Conservation (phyloP, 2,113 vertebrate species). For the Rynchops niger region DNA sequence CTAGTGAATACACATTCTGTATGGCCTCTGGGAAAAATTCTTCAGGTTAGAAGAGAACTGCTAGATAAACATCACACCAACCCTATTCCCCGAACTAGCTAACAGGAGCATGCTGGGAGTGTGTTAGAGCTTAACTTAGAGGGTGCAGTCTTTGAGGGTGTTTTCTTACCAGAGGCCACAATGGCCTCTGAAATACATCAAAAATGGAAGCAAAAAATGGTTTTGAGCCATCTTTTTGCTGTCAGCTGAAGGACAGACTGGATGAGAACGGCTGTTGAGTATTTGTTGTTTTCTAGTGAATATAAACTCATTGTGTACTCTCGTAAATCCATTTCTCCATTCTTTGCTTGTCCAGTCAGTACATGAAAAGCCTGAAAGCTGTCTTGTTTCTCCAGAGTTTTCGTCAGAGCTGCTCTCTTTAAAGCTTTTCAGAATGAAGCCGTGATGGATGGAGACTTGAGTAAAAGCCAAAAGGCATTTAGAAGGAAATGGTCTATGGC, state of each 20-base stretch:
- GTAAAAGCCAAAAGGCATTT: constrained; percentile 30
- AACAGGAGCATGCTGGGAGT: background rate
- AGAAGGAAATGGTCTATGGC: constrained; percentile 2
- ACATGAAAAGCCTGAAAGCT: background rate
- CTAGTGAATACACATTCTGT: background rate
- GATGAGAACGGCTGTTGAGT: background rate
- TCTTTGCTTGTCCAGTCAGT: background rate
- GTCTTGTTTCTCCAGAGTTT: background rate
- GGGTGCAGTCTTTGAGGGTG: background rate
- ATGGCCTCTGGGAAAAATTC: background rate
- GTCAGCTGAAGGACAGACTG: background rate
- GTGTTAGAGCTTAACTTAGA: background rate
- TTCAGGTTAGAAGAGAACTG: background rate
- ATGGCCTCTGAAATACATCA: background rate
- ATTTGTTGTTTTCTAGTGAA: background rate
- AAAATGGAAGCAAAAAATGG: background rate
- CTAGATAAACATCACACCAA: background rate
- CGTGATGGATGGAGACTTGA: background rate
- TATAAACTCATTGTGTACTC: background rate
- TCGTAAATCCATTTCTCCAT: background rate
- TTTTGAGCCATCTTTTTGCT: background rate
- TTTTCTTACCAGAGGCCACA: background rate
- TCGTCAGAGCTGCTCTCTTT: background rate
- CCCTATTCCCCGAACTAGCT: background rate
- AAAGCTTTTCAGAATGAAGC: background rate